phyloP scores from a whole-genome alignment of 2,797 vertebrate genomes.

The Danio tinwini region DNA sequence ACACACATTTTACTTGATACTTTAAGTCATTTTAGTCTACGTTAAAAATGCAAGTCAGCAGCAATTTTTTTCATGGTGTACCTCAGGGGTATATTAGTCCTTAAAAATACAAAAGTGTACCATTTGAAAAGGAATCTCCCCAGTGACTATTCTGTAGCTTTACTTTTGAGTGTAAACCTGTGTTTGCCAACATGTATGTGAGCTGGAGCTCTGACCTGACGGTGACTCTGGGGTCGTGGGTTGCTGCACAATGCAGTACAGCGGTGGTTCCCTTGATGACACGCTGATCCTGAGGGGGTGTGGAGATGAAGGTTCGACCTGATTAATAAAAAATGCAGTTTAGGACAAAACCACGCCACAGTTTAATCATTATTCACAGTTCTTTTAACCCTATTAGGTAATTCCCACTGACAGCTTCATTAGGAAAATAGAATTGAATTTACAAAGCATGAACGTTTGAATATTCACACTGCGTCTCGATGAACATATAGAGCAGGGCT shows the following conservation, averaged over 20 bases:
- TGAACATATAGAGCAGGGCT: slow-evolving; percentile 7
- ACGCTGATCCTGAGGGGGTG: slow-evolving; percentile 84
- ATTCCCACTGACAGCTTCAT: slow-evolving; percentile 46
- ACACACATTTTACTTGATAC: no score
- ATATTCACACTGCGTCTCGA: slow-evolving; percentile 24
- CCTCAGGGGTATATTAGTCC: no score
- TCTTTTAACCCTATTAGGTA: slow-evolving; percentile 43
- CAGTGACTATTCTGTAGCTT: no score
- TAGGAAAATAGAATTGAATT: slow-evolving; percentile 41
- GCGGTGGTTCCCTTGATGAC: slow-evolving; percentile 95
- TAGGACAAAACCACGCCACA: slow-evolving; percentile 28
- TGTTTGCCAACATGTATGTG: slow-evolving; percentile 1
- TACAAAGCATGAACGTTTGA: slow-evolving; percentile 40
- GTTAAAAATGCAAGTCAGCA: no score
- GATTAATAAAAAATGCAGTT: slow-evolving; percentile 36
- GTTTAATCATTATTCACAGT: slow-evolving; percentile 46
- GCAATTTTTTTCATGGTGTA: no score
- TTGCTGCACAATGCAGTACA: slow-evolving; percentile 82
- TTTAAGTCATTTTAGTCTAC: no score
- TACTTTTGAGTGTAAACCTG: slow-evolving; percentile 5
- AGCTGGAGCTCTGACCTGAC: slow-evolving; percentile 42
- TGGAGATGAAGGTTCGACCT: slow-evolving; percentile 87
- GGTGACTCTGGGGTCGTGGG: slow-evolving; percentile 84
- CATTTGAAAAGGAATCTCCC: no score
- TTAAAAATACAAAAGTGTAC: no score